Percentiles rank a stretch among this genome's conserved stretches.
Conservation (phyloP, 2,888 invertebrate genomes). For the Pemphredon lugubris region DNA sequence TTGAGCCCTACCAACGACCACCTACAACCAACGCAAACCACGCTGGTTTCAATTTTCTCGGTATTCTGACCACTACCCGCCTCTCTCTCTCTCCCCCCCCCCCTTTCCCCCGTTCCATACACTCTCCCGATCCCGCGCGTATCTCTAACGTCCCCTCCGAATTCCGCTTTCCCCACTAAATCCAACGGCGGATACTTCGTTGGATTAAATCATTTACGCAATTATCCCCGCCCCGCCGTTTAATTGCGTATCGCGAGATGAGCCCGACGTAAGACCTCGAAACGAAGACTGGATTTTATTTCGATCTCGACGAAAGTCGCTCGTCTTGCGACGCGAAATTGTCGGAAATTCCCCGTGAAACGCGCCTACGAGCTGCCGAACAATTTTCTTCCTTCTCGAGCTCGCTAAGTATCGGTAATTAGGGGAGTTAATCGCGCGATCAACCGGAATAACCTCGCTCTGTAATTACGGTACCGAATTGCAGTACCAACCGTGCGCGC, state of each 20-base stretch:
- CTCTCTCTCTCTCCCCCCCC: conserved; percentile 12
- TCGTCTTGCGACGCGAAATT: too few relatives aligned
- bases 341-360: too few relatives aligned
- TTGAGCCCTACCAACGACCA: background rate
- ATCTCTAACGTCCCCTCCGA: conserved; percentile 8
- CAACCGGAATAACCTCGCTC: too few relatives aligned
- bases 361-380: too few relatives aligned
- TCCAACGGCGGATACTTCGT: conserved; percentile 1
- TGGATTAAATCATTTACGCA: background rate
- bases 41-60: conserved; percentile 48
- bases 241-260: conserved; percentile 7
- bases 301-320: too few relatives aligned
- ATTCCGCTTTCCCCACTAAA: conserved; percentile 1
- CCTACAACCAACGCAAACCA: conserved; percentile 16
- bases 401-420: too few relatives aligned
- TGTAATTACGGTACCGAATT: too few relatives aligned
- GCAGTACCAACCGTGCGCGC: too few relatives aligned
- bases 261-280: background rate
- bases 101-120: background rate
- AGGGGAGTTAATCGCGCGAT: too few relatives aligned
- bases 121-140: conserved; percentile 3
- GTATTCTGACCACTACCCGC: too few relatives aligned
- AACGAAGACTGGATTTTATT: too few relatives aligned
- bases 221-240: background rate
- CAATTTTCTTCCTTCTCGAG: too few relatives aligned